Percentiles rank a stretch among this genome's conserved stretches.
Conservation (phyloP, 2,888 invertebrate species). For the Dysmachus trigonus region DNA sequence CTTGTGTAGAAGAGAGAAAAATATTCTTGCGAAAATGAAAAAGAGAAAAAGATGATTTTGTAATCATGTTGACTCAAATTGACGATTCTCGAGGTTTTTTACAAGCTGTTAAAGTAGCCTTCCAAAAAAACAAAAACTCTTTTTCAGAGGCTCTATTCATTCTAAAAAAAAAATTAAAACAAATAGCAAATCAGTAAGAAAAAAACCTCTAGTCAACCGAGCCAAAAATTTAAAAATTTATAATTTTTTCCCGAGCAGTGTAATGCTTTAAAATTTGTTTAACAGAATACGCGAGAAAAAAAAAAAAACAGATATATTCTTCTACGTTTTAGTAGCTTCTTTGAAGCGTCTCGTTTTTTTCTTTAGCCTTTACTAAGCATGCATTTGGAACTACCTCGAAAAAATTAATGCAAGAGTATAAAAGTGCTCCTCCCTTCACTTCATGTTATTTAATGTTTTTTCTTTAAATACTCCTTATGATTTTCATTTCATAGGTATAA, state of each 20-base stretch:
- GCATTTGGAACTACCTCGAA: not conserved
- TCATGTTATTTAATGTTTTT: too few species aligned
- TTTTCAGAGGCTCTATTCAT: not conserved
- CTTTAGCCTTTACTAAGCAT: not conserved
- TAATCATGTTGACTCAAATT: not conserved
- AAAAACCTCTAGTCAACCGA: not conserved
- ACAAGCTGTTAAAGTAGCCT: not conserved
- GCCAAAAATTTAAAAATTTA: not conserved
- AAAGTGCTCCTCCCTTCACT: not conserved
- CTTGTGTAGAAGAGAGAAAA: constrained; percentile 13
- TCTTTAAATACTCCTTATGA: too few species aligned
- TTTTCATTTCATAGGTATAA: too few species aligned
- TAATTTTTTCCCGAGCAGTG: not conserved
- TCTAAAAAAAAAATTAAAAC: not conserved
- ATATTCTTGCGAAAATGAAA: constrained; percentile 16
- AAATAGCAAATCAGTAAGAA: not conserved
- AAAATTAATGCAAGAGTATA: not conserved
- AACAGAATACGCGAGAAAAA: not conserved
- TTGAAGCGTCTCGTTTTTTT: not conserved
- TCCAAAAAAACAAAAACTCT: not conserved
- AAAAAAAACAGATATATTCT: not conserved
- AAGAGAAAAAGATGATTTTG: not conserved
- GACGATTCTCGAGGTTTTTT: not conserved
- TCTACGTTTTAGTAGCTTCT: not conserved
- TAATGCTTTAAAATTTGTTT: not conserved